These are phyloP conservation scores for Choristoneura fumiferana DNA, from an alignment of 1,140 invertebrate species.

Conservation along the genomic window DNA sequence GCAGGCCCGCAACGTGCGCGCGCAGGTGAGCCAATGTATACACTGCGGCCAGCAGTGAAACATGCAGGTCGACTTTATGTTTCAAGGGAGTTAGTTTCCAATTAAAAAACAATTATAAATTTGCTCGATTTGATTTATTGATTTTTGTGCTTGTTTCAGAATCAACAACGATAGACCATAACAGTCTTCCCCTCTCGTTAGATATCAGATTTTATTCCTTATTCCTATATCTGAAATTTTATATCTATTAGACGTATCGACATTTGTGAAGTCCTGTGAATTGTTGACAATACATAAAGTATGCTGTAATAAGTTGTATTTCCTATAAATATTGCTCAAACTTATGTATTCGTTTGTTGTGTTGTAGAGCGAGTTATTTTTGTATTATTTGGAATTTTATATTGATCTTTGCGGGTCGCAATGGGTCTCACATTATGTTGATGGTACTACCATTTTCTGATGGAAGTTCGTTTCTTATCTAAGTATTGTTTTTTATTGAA, in stretches of 20 bases:
- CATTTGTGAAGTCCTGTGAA: slow-evolving; percentile 56
- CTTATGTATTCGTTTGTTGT: slow-evolving; percentile 42
- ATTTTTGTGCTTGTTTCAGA: slow-evolving; percentile 53
- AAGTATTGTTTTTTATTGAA: neutral
- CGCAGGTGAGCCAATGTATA: slow-evolving; percentile 18
- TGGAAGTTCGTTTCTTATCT: neutral
- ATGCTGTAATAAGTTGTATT: slow-evolving; percentile 60
- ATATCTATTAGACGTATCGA: slow-evolving; percentile 68
- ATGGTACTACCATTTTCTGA: neutral
- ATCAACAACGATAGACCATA: slow-evolving; percentile 67
- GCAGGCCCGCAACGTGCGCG: slow-evolving; percentile 83
- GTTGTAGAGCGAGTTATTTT: slow-evolving; percentile 40
- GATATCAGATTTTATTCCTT: slow-evolving; percentile 68
- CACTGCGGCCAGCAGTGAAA: slow-evolving; percentile 92
- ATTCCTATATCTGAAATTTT: slow-evolving; percentile 70
- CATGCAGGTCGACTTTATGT: slow-evolving; percentile 97
- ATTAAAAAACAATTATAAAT: too few species aligned
- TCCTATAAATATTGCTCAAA: slow-evolving; percentile 68
- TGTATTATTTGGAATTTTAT: slow-evolving; percentile 35
- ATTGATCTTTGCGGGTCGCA: neutral
- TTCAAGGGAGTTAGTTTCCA: too few species aligned
- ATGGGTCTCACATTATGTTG: neutral
- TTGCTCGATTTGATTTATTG: neutral
- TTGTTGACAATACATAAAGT: slow-evolving; percentile 69
- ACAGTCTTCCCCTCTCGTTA: slow-evolving; percentile 73